Percentiles rank a stretch among this genome's conserved stretches.
Evolutionary conservation across 2,113 vertebrate genomes (phyloP).

Genomic region (Ptychochromis oligacanthus): DNA sequence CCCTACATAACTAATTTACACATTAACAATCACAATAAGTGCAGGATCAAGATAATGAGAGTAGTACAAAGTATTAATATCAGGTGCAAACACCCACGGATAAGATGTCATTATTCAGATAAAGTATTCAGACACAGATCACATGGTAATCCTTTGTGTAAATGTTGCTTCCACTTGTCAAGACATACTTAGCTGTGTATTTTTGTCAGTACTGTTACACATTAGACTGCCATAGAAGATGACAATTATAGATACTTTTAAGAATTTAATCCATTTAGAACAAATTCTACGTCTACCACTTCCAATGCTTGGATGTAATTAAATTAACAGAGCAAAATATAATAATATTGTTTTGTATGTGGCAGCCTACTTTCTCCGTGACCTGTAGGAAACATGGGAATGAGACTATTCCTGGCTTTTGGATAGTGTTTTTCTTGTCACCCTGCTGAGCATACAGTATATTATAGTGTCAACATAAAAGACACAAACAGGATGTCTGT

Average conservation of each 20-base stretch:
- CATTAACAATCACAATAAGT: not conserved
- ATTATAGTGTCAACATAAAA: constrained; percentile 42
- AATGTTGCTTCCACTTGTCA: not conserved
- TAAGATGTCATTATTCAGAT: not conserved
- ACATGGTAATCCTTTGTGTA: not conserved
- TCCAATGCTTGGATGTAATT: too few species aligned
- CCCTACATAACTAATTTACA: not conserved
- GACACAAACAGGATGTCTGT: constrained; percentile 59
- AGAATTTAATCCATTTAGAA: not conserved
- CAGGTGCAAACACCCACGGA: not conserved
- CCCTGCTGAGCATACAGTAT: constrained; percentile 15
- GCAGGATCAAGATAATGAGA: not conserved
- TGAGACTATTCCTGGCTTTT: constrained; percentile 33
- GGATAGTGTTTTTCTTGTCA: constrained; percentile 47
- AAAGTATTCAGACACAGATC: not conserved
- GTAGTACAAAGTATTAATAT: not conserved
- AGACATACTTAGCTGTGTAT: not conserved
- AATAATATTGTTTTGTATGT: not conserved
- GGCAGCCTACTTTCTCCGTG: not conserved
- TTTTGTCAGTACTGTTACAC: not conserved
- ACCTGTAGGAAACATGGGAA: constrained; percentile 40
- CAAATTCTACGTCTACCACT: not conserved
- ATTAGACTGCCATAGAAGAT: not conserved
- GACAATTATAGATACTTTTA: not conserved
- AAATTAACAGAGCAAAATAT: too few species aligned